phyloP scores from a whole-genome alignment of 2,113 vertebrate species.

The Cavia aperea region DNA sequence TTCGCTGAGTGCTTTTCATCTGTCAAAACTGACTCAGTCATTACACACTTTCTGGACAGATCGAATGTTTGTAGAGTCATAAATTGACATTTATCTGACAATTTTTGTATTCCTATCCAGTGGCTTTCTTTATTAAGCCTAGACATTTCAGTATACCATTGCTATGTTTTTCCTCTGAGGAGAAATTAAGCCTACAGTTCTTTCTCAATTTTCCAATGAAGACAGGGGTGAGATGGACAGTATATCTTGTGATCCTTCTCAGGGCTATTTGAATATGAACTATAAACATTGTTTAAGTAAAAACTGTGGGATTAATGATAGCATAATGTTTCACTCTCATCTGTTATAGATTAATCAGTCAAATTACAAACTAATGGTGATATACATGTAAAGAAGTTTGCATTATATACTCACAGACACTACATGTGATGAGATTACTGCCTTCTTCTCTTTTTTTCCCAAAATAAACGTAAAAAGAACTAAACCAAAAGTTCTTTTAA shows the following conservation, averaged over 20 bases:
- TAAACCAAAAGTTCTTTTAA: neutral
- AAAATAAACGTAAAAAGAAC: neutral
- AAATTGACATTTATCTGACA: slow-evolving; percentile 64
- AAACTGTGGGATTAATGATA: neutral
- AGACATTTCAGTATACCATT: slow-evolving; percentile 51
- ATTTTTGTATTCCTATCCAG: slow-evolving; percentile 50
- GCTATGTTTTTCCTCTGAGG: slow-evolving; percentile 1
- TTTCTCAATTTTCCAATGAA: slow-evolving; percentile 55
- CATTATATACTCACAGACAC: neutral
- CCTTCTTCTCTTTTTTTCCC: neutral
- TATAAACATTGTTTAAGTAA: slow-evolving; percentile 8
- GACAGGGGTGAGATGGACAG: neutral
- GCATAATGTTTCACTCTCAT: neutral
- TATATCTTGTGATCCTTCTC: neutral
- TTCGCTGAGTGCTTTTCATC: slow-evolving; percentile 42
- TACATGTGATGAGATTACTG: neutral
- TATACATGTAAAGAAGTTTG: neutral
- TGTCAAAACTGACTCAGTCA: slow-evolving; percentile 55
- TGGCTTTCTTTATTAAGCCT: slow-evolving; percentile 47
- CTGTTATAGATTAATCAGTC: neutral
- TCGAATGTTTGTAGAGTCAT: slow-evolving; percentile 46
- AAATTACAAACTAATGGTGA: slow-evolving; percentile 2
- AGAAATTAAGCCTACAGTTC: slow-evolving; percentile 50
- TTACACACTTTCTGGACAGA: slow-evolving; percentile 44
- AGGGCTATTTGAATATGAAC: slow-evolving; percentile 28